Percentiles rank a stretch among this genome's conserved stretches.
These are phyloP conservation scores for Urocitellus parryii DNA, from an alignment of 2,113 vertebrate species.

Conservation along the genomic window DNA sequence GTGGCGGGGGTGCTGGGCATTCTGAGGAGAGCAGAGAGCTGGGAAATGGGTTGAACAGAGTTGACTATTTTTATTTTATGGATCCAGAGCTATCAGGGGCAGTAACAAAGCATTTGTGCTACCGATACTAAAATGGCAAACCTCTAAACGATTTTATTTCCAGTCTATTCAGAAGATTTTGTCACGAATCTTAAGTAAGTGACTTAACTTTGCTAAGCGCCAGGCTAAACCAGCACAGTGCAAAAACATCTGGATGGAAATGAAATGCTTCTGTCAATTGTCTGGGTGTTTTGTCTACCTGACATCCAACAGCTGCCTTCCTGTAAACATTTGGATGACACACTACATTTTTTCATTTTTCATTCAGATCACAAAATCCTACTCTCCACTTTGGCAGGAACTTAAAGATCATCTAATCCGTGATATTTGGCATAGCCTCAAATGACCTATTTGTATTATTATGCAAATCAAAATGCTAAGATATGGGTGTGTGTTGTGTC, in stretches of 20 bases:
- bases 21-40: background rate
- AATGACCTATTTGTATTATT: slow-evolving; percentile 70
- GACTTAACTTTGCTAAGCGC: slow-evolving; percentile 49
- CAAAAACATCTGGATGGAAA: slow-evolving; percentile 62
- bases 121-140: background rate
- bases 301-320: slow-evolving; percentile 74
- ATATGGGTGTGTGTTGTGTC: slow-evolving; percentile 19
- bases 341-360: slow-evolving; percentile 63
- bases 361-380: slow-evolving; percentile 75
- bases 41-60: background rate
- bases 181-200: slow-evolving; percentile 55
- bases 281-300: slow-evolving; percentile 74
- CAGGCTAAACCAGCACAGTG: slow-evolving; percentile 48
- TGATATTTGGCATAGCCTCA: slow-evolving; percentile 64
- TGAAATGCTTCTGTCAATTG: slow-evolving; percentile 35
- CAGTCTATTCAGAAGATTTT: background rate
- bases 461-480: slow-evolving; percentile 60
- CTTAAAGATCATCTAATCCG: slow-evolving; percentile 74
- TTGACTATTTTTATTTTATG: background rate
- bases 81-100: background rate
- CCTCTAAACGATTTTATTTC: background rate
- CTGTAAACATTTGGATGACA: slow-evolving; percentile 59
- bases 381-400: slow-evolving; percentile 60
- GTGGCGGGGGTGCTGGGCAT: too few species aligned
- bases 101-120: background rate